A percentile compares a stretch with the other conserved stretches of the same genome.
Evolutionary conservation across 2,888 invertebrate genomes (phyloP).

Genomic region (Crossocerus cetratus): DNA sequence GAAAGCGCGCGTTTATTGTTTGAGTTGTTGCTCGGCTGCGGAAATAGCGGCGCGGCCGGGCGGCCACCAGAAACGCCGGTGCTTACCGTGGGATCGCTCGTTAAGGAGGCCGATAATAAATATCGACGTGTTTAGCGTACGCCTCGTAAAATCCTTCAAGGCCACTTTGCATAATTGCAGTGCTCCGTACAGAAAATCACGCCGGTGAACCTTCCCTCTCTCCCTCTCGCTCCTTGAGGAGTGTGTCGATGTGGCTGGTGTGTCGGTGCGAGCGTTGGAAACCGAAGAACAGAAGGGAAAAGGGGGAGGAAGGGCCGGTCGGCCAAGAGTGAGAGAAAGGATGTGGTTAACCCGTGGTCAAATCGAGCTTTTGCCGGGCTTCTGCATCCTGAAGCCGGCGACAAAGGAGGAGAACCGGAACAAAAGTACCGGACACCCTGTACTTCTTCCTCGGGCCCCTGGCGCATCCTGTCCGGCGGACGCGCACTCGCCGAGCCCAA

Average conservation of each 20-base stretch:
- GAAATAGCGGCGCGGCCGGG: not conserved
- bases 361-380: conserved; percentile 75
- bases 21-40: not conserved
- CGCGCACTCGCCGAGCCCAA: not conserved
- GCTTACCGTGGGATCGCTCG: too few relatives aligned
- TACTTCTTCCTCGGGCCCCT: conserved; percentile 21
- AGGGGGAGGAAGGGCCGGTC: conserved; percentile 47
- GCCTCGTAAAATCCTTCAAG: conserved; percentile 41
- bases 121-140: conserved; percentile 27
- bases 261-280: conserved; percentile 56
- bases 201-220: conserved; percentile 48
- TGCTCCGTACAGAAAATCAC: conserved; percentile 3
- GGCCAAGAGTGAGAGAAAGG: conserved; percentile 56
- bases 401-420: conserved; percentile 64
- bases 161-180: conserved; percentile 58
- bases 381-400: conserved; percentile 73
- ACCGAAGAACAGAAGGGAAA: conserved; percentile 65
- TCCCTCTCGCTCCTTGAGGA: conserved; percentile 43
- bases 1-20: conserved; percentile 2
- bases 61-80: not conserved
- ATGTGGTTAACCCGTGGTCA: conserved; percentile 75
- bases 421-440: conserved; percentile 59
- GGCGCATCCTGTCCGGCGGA: conserved; percentile 57
- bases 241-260: conserved; percentile 18
- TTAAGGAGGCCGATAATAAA: not conserved